Evolutionary conservation across 2,888 invertebrate species (phyloP).

Genomic region (Dasysyrphus albostriatus): DNA sequence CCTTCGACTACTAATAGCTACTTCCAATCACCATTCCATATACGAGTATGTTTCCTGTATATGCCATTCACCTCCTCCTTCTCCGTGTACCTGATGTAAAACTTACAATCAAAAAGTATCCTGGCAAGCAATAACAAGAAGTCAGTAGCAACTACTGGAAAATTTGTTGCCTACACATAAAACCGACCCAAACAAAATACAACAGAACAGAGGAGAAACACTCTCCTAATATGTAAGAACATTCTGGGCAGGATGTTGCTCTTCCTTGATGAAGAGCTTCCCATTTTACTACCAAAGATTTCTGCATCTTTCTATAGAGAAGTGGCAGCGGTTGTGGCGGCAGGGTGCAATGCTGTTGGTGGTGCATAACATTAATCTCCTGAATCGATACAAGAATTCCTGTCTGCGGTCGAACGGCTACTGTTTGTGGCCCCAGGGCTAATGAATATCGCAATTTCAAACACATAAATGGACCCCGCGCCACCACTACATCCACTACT

Average conservation of each 20-base stretch:
- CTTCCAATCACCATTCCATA: conserved; percentile 49
- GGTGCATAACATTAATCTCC: conserved; percentile 76
- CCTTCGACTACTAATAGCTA: conserved; percentile 58
- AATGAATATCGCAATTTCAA: conserved; percentile 76
- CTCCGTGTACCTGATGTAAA: not conserved
- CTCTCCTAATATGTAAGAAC: conserved; percentile 33
- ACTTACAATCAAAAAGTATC: conserved; percentile 32
- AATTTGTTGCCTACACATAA: conserved; percentile 31
- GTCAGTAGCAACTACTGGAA: conserved; percentile 55
- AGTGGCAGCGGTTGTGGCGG: conserved; percentile 12
- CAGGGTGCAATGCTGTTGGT: conserved; percentile 62
- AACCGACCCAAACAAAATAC: not conserved
- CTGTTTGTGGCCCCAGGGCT: conserved; percentile 75
- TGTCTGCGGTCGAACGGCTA: conserved; percentile 75
- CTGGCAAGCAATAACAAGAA: conserved; percentile 39
- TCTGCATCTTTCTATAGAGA: conserved; percentile 37
- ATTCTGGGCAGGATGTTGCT: conserved; percentile 71
- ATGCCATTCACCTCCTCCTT: not conserved
- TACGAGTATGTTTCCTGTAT: not conserved
- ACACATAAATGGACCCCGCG: conserved; percentile 73
- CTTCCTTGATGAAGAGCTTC: conserved; percentile 72
- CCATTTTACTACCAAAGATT: conserved; percentile 43
- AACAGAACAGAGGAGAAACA: conserved; percentile 13
- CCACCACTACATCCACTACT: not conserved
- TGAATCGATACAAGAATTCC: conserved; percentile 76